phyloP scores from a whole-genome alignment of 1,140 invertebrate genomes.

The Babylonia areolata region DNA sequence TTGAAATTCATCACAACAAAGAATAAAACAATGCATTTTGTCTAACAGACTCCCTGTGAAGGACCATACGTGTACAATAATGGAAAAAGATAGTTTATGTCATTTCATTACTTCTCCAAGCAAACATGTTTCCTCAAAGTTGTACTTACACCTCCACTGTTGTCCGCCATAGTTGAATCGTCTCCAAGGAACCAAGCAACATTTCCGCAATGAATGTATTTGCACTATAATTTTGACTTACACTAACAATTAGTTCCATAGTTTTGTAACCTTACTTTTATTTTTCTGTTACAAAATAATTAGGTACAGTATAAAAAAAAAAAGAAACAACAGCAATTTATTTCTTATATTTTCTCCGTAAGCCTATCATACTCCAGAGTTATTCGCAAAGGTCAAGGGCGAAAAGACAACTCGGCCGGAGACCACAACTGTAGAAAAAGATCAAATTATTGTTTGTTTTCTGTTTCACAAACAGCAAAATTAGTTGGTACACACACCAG shows the following conservation, averaged over 20 bases:
- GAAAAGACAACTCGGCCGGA: neutral
- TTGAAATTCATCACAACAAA: too few species aligned
- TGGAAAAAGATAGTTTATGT: neutral
- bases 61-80: too few species aligned
- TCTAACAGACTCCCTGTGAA: too few species aligned
- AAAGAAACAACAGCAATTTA: neutral
- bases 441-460: neutral
- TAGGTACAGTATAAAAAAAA: neutral
- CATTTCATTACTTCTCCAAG: too few species aligned
- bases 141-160: conserved; percentile 35
- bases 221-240: neutral
- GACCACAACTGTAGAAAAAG: neutral
- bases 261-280: neutral
- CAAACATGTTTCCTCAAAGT: neutral
- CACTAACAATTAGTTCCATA: neutral
- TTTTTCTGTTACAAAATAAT: neutral
- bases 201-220: neutral
- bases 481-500: too few species aligned
- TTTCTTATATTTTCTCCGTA: neutral
- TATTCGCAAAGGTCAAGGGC: neutral
- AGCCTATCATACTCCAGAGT: neutral
- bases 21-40: too few species aligned
- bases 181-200: conserved; percentile 25
- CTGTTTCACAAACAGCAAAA: too few species aligned
- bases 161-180: conserved; percentile 40